phyloP scores from a whole-genome alignment of 2,113 vertebrate species.

The Columbina picui region DNA sequence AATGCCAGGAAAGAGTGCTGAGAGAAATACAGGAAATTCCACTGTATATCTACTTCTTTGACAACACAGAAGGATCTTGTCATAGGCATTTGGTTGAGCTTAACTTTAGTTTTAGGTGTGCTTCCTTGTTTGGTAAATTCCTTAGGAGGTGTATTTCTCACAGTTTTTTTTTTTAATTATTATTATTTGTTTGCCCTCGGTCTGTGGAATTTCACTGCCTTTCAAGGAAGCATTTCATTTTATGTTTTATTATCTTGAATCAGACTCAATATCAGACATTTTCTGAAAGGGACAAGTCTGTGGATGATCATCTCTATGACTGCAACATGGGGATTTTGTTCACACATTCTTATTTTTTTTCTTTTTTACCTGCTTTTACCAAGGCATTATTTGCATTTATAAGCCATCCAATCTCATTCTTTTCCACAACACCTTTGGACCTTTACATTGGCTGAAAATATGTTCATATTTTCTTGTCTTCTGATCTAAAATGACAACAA shows the following conservation, averaged over 20 bases:
- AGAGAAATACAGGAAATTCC: slow-evolving; percentile 21
- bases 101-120: not conserved
- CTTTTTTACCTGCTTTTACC: not conserved
- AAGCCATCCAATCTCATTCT: not conserved
- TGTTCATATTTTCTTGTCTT: not conserved
- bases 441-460: not conserved
- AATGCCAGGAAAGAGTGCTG: not conserved
- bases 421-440: not conserved
- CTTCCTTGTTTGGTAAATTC: not conserved
- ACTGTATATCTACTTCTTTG: not conserved
- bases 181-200: not conserved
- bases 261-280: not conserved
- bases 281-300: not conserved
- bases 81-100: not conserved
- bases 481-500: not conserved
- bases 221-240: not conserved
- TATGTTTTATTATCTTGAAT: not conserved
- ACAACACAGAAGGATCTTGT: not conserved
- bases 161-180: not conserved
- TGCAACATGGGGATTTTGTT: not conserved
- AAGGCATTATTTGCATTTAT: not conserved
- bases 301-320: not conserved
- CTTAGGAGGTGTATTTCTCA: not conserved
- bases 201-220: not conserved
- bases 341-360: not conserved